Base-by-base conservation (phyloP, 2,797 vertebrate genomes). In the Chelmon rostratus region DNA sequence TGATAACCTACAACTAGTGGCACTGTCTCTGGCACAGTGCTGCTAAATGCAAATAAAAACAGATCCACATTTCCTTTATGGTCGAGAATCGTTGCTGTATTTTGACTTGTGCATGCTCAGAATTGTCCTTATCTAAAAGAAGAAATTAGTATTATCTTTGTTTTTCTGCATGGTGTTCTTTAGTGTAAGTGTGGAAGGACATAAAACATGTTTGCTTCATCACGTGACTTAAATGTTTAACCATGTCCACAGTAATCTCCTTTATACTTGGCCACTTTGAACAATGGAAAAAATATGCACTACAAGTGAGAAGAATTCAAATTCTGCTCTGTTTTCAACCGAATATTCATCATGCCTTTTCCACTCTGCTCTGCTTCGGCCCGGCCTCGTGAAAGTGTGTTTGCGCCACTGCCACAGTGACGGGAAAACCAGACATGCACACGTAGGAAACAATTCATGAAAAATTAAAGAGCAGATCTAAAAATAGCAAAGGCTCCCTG, bases 401-500 rank as follows among this genome's bases (percentile, higher is more conserved):
- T 77, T 74, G 31, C 56, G 59, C 42, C 54, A 31, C 50, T 64
- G 62, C 70, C 40, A 47, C 46, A 33, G 53, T 59, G 65, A 68
- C 66, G 66, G 65, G 54, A 73, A 73, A 64, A 58, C 37, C 52
- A 71, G 72, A 76, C 69, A 76, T n/a, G 69, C 77, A 86, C 59
- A 56, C 78, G 75, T 2, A 52, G 70, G 57, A 86, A 87, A 87
- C 74, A 80, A 62, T 77, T 80, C 62, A 85, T 90, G 72, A 89
- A 89, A 92, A 85, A 86, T 87, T 88, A 82, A 88, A 86, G 54
- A 81, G 89, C 31, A 9, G 46, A 16, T 65, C 82, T 87, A 89
- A 89, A 92, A 84, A 88, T 88, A 87, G 67, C 56, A 0, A 4
- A 0, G 50, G 58, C 63, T 81, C 61, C 52, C 56, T 78, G 64